Evolutionary conservation across 2,888 invertebrate species (phyloP), one percentile per base, ranked within the genome.

Genomic region (Stenichneumon culpator): DNA sequence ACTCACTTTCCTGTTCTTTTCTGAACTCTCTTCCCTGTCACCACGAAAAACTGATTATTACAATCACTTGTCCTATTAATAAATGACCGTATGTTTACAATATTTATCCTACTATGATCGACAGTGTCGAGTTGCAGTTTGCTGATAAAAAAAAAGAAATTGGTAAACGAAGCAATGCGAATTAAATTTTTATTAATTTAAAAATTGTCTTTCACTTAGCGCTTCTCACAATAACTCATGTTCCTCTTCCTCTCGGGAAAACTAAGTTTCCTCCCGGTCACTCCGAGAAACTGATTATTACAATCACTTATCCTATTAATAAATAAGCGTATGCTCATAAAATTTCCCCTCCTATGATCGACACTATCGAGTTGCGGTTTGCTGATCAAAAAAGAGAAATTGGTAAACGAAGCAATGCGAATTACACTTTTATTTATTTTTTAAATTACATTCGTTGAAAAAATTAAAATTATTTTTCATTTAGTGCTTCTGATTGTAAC

Each of bases 241-340:
- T 57, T 57, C 11, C 57, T 25, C 11, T 57, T 57, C 57, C 7
- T 25, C 22, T 57, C 57, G 3, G 22, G 14, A n/a, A 57, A 19
- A 32, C 32, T 32, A 7, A 32, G 32, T 32, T 32, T 7, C 32
- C 32, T 32, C 6, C 32, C 32, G 32, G 5, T 32, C 32, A 32
- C 32, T 3, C 57, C 0, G 16, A n/a, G 25, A 25, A 11, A 22
- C 25, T 57, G 25, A 25, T 25, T 57, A 25, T 57, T 19, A 19
- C 25, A 57, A 57, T 57, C 57, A 19, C 22, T 57, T 57, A 25
- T 25, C 16, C 57, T 57, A 57, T 57, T 19, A 57, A 19, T 57
- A 25, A 2, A 14, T 14, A 0, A 63, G 32, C 5, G 14, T 32
- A 19, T 11, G n/a, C 11, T 3, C 14, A 14, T 39, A 39, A 11